Percentiles rank a stretch among this genome's conserved stretches.
Evolutionary conservation across 2,888 invertebrate species (phyloP).

Genomic region (Amphipoea lucens): DNA sequence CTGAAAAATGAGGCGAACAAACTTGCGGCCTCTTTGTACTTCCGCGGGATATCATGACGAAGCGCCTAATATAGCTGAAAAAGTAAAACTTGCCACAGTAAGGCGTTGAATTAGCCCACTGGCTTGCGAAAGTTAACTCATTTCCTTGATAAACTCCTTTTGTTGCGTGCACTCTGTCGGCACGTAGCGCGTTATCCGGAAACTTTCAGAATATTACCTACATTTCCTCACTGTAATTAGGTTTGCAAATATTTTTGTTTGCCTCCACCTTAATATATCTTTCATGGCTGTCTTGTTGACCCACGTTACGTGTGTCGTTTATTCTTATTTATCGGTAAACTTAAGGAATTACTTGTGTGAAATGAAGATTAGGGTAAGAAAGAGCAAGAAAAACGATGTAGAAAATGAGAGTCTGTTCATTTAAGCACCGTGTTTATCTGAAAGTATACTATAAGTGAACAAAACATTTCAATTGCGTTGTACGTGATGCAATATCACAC

Average conservation of each 20-base stretch:
- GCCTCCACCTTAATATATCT: slow-evolving; percentile 78
- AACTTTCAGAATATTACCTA: slow-evolving; percentile 79
- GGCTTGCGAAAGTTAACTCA: slow-evolving; percentile 83
- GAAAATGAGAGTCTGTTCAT: slow-evolving; percentile 30
- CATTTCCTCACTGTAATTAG: slow-evolving; percentile 81
- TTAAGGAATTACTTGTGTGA: slow-evolving; percentile 51
- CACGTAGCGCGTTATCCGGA: slow-evolving; percentile 79
- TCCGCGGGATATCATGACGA: slow-evolving; percentile 58
- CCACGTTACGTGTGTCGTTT: slow-evolving; percentile 68
- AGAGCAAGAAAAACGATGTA: slow-evolving; percentile 24
- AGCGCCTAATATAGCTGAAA: slow-evolving; percentile 62
- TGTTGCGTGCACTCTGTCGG: slow-evolving; percentile 77
- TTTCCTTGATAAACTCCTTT: slow-evolving; percentile 85
- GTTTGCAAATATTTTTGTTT: slow-evolving; percentile 84
- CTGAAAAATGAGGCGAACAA: slow-evolving; percentile 52
- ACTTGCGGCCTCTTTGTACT: slow-evolving; percentile 45
- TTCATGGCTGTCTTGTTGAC: slow-evolving; percentile 79
- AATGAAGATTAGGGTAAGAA: slow-evolving; percentile 55
- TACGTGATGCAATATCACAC: slow-evolving; percentile 48
- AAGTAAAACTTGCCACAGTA: slow-evolving; percentile 64
- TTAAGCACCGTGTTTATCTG: slow-evolving; percentile 11
- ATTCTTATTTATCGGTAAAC: slow-evolving; percentile 65
- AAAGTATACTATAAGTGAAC: slow-evolving; percentile 11
- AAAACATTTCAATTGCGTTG: slow-evolving; percentile 20
- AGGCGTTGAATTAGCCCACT: slow-evolving; percentile 73